These are phyloP conservation scores for Aptenodytes patagonicus DNA, from an alignment of 2,113 vertebrate genomes.

Conservation along the genomic window DNA sequence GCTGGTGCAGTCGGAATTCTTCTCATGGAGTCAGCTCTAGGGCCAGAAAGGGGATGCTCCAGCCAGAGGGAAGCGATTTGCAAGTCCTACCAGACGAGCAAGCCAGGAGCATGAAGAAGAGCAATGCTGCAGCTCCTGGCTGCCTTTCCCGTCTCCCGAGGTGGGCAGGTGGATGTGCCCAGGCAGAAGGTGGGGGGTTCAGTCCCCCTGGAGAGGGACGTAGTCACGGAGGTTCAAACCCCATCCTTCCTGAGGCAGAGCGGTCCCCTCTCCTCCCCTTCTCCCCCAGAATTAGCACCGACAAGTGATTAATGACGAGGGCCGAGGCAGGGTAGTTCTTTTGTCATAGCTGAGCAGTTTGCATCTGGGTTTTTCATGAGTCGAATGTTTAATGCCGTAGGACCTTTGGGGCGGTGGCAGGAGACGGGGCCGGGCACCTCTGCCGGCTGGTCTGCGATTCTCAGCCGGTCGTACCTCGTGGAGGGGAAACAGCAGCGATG, in stretches of 20 bases:
- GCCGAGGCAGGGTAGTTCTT: too few species aligned
- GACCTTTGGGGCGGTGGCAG: not conserved
- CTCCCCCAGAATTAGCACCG: not conserved
- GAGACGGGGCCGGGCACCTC: not conserved
- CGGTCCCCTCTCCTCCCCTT: not conserved
- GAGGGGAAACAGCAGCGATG: not conserved
- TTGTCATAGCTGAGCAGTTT: fast-evolving
- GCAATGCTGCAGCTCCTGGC: not conserved
- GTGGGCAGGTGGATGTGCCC: not conserved
- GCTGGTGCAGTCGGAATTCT: not conserved
- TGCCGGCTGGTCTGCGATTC: not conserved
- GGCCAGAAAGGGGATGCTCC: not conserved
- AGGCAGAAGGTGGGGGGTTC: not conserved
- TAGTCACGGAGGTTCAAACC: not conserved
- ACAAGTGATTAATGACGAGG: too few species aligned
- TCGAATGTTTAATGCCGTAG: fast-evolving
- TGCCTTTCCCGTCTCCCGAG: not conserved
- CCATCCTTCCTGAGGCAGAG: not conserved
- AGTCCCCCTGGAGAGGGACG: not conserved
- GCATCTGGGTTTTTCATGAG: not conserved
- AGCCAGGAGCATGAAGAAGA: not conserved
- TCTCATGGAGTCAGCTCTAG: not conserved
- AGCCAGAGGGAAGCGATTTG: not conserved
- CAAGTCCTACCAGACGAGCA: not conserved
- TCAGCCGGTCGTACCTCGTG: not conserved